Evolutionary conservation across 2,113 vertebrate species (phyloP).

Genomic region (Gymnobelideus leadbeateri): DNA sequence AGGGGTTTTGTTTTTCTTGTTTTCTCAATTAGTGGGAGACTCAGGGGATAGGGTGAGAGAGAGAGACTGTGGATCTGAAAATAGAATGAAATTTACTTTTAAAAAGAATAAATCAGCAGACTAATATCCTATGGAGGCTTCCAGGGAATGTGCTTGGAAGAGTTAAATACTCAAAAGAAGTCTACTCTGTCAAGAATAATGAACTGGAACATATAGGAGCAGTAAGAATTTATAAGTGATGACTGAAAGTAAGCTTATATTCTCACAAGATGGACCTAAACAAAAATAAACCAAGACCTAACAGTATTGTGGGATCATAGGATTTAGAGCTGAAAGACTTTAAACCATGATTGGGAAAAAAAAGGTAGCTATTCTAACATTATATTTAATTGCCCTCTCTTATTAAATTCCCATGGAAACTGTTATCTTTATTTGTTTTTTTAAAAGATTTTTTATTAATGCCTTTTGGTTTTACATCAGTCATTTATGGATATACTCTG

Average conservation of each 20-base stretch:
- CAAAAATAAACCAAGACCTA: background rate
- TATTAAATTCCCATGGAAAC: slow-evolving; percentile 25
- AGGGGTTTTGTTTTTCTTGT: background rate
- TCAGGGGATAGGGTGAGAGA: background rate
- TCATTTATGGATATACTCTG: background rate
- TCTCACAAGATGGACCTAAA: background rate
- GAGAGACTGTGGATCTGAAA: background rate
- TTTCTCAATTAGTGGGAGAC: background rate
- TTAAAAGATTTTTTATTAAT: background rate
- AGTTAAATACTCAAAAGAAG: background rate
- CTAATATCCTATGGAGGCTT: background rate
- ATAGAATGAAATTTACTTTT: background rate
- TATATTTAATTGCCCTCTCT: background rate
- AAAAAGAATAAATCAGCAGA: background rate
- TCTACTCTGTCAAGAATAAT: background rate
- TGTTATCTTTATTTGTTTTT: background rate
- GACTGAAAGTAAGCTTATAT: background rate
- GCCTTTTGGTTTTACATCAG: background rate
- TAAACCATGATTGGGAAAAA: background rate
- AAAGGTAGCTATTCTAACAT: background rate
- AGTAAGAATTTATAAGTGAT: background rate
- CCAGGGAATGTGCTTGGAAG: background rate
- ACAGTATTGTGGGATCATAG: background rate
- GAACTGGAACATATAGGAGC: background rate
- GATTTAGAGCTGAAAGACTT: background rate